phyloP scores from a whole-genome alignment of 2,113 vertebrate species.

The Cephalopholis sonnerati region DNA sequence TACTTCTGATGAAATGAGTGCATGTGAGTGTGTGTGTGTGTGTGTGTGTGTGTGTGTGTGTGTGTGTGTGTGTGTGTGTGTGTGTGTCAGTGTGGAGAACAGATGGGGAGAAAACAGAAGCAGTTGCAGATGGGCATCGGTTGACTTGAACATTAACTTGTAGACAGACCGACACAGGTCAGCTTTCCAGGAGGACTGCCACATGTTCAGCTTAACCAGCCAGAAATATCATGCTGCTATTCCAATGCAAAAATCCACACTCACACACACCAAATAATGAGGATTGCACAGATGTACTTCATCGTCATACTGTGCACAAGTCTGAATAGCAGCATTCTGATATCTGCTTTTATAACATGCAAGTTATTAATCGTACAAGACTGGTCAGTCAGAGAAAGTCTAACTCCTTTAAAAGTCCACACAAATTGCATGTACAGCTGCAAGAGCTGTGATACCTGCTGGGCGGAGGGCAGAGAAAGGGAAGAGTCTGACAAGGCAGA shows the following conservation, averaged over 20 bases:
- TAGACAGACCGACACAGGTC: slow-evolving; percentile 58
- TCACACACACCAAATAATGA: background rate
- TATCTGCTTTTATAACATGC: slow-evolving; percentile 16
- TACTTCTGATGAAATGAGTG: slow-evolving; percentile 1
- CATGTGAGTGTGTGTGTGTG: background rate
- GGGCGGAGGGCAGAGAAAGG: background rate
- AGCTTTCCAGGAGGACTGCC: slow-evolving; percentile 56
- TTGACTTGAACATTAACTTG: slow-evolving; percentile 67
- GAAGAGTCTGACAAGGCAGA: background rate
- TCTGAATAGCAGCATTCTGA: background rate
- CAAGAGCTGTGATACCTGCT: slow-evolving; percentile 1
- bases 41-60: slow-evolving; percentile 19
- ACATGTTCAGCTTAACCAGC: slow-evolving; percentile 68
- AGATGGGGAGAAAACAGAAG: slow-evolving; percentile 74
- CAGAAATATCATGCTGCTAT: slow-evolving; percentile 58
- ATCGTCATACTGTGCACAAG: background rate
- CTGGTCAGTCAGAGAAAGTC: background rate
- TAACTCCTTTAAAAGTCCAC: background rate
- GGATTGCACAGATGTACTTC: slow-evolving; percentile 6
- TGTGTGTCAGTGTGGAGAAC: slow-evolving; percentile 21
- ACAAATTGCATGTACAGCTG: background rate
- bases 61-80: background rate
- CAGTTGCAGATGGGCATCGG: slow-evolving; percentile 58
- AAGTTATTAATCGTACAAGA: background rate
- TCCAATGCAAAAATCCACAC: slow-evolving; percentile 8